Conservation (phyloP, 23 tunicate genomes). For the Trididemnum miniatum region DNA sequence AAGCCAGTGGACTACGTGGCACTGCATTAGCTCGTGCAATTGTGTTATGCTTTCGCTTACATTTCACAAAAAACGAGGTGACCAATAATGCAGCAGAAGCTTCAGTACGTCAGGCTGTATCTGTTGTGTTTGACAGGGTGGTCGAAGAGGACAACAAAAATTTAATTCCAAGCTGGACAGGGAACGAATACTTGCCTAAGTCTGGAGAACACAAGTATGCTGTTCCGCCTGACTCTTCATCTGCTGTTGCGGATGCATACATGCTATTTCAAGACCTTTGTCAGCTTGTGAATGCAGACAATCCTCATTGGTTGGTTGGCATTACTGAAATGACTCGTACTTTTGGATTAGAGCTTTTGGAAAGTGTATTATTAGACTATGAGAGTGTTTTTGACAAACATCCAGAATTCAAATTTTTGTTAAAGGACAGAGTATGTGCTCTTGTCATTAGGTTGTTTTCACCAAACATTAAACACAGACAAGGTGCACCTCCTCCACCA, state of each 20-base stretch:
- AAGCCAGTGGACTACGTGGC: constrained; percentile 53
- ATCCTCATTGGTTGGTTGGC: constrained; percentile 84
- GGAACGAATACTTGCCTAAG: constrained; percentile 68
- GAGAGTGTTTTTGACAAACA: constrained; percentile 70
- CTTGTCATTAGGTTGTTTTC: constrained; percentile 87
- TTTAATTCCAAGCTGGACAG: constrained; percentile 28
- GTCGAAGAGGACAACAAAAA: constrained; percentile 63
- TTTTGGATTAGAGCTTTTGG: constrained; percentile 90
- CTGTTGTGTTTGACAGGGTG: constrained; percentile 81
- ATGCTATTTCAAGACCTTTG: constrained; percentile 91
- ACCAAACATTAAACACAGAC: constrained; percentile 93
- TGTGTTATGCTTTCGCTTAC: constrained; percentile 87
- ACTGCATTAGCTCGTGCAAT: constrained; percentile 72
- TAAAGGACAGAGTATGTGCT: constrained; percentile 95
- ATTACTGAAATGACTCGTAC: constrained; percentile 92
- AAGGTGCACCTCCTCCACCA: constrained; percentile 90
- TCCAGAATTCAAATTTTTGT: constrained; percentile 84
- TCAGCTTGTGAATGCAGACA: constrained; percentile 85
- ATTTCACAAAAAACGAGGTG: constrained; percentile 90
- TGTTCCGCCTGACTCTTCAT: constrained; percentile 55
- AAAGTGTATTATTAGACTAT: constrained; percentile 74
- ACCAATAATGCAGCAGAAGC: constrained; percentile 97
- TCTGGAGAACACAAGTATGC: constrained; percentile 53
- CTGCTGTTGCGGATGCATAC: constrained; percentile 80
- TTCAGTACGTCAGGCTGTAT: constrained; percentile 89